Evolutionary conservation across 2,113 vertebrate species (phyloP), one percentile per base, ranked within the genome.

Genomic region (Holacanthus passer): DNA sequence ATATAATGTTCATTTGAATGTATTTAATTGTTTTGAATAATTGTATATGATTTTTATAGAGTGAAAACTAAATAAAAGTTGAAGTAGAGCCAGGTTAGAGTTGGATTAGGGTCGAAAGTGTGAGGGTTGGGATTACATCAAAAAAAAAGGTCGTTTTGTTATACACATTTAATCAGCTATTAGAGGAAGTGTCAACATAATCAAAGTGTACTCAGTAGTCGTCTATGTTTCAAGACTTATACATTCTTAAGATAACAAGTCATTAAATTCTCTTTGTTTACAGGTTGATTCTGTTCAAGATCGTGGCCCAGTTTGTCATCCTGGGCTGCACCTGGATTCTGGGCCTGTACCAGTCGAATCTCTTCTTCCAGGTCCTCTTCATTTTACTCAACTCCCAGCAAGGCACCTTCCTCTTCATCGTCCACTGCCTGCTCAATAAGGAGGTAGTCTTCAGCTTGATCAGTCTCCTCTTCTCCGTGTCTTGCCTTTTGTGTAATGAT

Each of bases 351-450:
- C 90, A 94, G 59, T 24, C 41, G 4, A 90, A 86, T 66, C 58
- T 87, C 19, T 82, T 90, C 63, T 90, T 93, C 48, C 78, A 88
- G 47, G 67, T 93, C 5, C 74, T 92, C 50, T 95, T 94, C 29
- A 87, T 91, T 1, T 2, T 95, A 2, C 78, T 95, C 3, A 94
- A 91, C 88, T 94, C 93, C 24, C 94, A 95, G 83, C 94, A 95
- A 76, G 94, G 94, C 35, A 95, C 93, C 53, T 93, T 94, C 71
- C 93, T 95, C 53, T 94, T 64, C 88, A 86, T 95, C 1, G 89
- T 95, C 41, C 94, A 95, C 91, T 95, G 94, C 52, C 35, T 94
- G 53, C 84, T 94, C 83, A 94, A 95, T 67, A 91, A 94, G 66
- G 93, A 95, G 93, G 94, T 95, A 82, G 1, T 13, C 41, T 56